phyloP scores from a whole-genome alignment of 2,113 vertebrate species.

The Galemys pyrenaicus region DNA sequence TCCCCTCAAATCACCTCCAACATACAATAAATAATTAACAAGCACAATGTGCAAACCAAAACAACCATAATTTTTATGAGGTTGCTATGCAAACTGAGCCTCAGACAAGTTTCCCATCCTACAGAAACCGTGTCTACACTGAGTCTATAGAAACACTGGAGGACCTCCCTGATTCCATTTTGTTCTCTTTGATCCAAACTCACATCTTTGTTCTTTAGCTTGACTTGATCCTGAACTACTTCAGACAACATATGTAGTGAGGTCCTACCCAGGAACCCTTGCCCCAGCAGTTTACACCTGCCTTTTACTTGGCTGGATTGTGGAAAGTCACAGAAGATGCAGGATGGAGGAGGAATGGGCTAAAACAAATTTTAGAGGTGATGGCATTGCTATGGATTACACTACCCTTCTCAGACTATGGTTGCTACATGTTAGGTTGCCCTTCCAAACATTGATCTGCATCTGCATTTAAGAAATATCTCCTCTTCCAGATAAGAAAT shows the following conservation, averaged over 20 bases:
- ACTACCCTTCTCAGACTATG: not conserved
- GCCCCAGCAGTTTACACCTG: not conserved
- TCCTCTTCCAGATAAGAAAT: not conserved
- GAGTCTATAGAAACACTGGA: not conserved
- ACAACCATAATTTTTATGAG: not conserved
- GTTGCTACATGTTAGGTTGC: not conserved
- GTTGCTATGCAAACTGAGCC: not conserved
- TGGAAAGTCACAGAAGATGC: not conserved
- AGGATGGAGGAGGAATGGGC: not conserved
- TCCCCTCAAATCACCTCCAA: not conserved
- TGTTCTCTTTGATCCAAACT: not conserved
- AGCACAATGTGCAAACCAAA: conserved; percentile 9
- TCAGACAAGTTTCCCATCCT: not conserved
- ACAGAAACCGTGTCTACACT: not conserved
- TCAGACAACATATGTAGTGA: not conserved
- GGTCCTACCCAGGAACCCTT: not conserved
- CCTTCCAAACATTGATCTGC: not conserved
- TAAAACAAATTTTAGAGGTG: not conserved
- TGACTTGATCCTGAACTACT: not conserved
- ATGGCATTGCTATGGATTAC: no score
- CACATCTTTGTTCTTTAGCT: not conserved
- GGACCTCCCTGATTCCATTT: not conserved
- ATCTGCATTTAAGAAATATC: not conserved
- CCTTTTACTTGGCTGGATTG: not conserved
- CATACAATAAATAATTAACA: conserved; percentile 46